These are phyloP conservation scores for Siniperca scherzeri DNA, from an alignment of 2,797 vertebrate species.

Conservation along the genomic window DNA sequence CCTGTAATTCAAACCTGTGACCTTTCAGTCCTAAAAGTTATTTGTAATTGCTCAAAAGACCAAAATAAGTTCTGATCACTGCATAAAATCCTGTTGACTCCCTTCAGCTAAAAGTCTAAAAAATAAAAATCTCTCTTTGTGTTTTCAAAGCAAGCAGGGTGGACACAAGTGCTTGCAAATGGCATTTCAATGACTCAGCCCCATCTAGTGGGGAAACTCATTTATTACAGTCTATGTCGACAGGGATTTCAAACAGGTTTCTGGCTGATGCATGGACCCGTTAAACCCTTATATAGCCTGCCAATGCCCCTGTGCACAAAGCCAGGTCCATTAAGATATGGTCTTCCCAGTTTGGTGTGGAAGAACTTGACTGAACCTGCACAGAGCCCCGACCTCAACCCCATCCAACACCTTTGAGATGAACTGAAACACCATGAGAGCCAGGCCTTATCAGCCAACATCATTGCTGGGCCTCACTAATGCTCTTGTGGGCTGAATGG, in stretches of 20 bases:
- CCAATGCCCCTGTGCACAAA: no score
- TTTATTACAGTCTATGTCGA: background rate
- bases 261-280: background rate
- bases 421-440: background rate
- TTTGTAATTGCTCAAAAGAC: background rate
- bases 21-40: background rate
- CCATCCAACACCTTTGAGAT: background rate
- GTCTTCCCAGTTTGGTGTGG: background rate
- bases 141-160: background rate
- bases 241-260: background rate
- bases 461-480: no score
- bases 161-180: background rate
- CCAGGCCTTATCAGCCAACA: background rate
- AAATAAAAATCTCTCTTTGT: background rate
- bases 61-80: background rate
- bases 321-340: background rate
- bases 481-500: no score
- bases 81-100: background rate
- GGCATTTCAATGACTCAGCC: background rate
- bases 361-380: background rate
- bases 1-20: background rate
- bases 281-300: background rate
- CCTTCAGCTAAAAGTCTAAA: background rate
- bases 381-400: background rate
- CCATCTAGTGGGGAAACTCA: constrained; percentile 13